Evolutionary conservation across 2,888 invertebrate genomes (phyloP), one percentile per base, ranked within the genome.

Genomic region (Myopa tessellatipennis): DNA sequence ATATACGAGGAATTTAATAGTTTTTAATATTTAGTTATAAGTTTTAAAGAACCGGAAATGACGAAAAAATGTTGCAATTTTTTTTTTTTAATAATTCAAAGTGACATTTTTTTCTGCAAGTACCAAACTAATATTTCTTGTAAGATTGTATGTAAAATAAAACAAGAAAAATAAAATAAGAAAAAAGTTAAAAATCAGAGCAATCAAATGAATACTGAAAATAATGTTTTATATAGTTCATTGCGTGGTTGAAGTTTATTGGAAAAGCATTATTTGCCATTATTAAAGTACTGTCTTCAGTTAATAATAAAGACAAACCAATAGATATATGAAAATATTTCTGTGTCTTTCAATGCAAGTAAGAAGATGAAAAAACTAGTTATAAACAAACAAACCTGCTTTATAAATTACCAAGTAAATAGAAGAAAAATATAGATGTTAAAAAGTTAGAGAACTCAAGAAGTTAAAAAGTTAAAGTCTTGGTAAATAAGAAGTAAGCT

Each of bases 1-100:
- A 80, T 58, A 60, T 74, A 78, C 77, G 60, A 80, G 81, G 79
- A 82, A 83, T 81, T 81, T 73, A 81, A 77, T 82, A 83, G 80
- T 67, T 71, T 81, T 76, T 81, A 82, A 68, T 79, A 36, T 61
- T 76, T 65, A 74, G 74, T 67, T 55, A 58, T 65, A 74, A 65
- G 52, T 38, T 58, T 26, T 61, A 76, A 76, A 76, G n/a, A 76
- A 73, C 55, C 36, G 26, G 45, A 77, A 65, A 36, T 1, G 26
- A 26, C 26, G 26, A 69, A 71, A 38, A 74, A 71, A 6, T 6
- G 10, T 45, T 45, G 45, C 45, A 10, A 45, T 45, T 45, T 2
- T 8, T 40, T 4, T 40, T 40, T 45, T 26, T 26, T 26, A 26
- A 45, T 45, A 10, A 45, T 10, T 45, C 45, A 4, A 45, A 45